phyloP scores from a whole-genome alignment of 2,888 invertebrate species.

The Phengaris arion region DNA sequence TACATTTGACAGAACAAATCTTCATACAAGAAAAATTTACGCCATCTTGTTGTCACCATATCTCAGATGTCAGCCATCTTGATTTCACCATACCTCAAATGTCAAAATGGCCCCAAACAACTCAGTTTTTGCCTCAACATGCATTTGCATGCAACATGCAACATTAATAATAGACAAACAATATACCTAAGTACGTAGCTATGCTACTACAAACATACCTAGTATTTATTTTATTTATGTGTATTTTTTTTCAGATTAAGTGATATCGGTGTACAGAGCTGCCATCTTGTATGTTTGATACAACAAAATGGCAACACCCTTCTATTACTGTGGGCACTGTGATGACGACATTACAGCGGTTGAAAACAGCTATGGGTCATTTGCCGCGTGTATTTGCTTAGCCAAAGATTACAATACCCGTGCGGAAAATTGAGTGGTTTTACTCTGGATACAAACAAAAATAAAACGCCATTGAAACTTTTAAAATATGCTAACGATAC shows the following conservation, averaged over 20 bases:
- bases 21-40: too few relatives aligned
- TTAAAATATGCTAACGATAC: neutral
- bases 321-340: slow-evolving; percentile 56
- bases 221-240: too few relatives aligned
- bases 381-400: slow-evolving; percentile 59
- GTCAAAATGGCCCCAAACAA: too few relatives aligned
- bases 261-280: slow-evolving; percentile 40
- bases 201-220: too few relatives aligned
- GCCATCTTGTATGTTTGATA: slow-evolving; percentile 38
- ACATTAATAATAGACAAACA: too few relatives aligned
- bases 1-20: too few relatives aligned
- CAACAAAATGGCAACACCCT: slow-evolving; percentile 51
- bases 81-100: too few relatives aligned
- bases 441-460: slow-evolving; percentile 24
- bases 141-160: too few relatives aligned
- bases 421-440: slow-evolving; percentile 33
- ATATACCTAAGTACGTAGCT: too few relatives aligned
- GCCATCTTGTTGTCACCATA: too few relatives aligned
- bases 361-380: slow-evolving; percentile 62
- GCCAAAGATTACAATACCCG: slow-evolving; percentile 56
- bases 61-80: too few relatives aligned
- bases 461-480: slow-evolving; percentile 1
- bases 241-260: neutral
- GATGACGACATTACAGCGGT: slow-evolving; percentile 66
- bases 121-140: too few relatives aligned